Base-by-base conservation (phyloP, 2,113 vertebrate genomes). In the Oreotrochilus melanogaster region DNA sequence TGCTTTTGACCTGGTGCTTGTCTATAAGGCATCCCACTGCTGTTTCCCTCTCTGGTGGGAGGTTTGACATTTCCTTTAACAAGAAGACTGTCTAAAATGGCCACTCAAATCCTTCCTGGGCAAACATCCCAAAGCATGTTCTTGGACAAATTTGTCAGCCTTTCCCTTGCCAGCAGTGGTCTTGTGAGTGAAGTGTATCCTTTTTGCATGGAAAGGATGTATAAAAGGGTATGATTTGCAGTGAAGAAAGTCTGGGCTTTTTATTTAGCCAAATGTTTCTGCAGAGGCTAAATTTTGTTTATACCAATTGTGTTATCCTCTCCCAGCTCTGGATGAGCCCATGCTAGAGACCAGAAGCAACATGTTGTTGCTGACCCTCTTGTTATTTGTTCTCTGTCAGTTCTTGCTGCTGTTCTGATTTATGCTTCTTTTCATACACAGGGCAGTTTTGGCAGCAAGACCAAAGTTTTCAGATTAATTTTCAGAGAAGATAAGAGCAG, bases 41-140 rank as follows among this genome's bases (percentile, higher is more conserved):
- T 67, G 37, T 83, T 71, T 21, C 4, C 12, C 5, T 80, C 54
- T 64, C 0, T 0, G 1, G 21, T 2, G 17, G 39, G 30, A 73
- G 14, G 13, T 39, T 45, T 60, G 28, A 18, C 11, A 10, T 30
- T 76, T 70, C 12, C 45, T 67, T 71, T n/a, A 71, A 47, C 8
- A 50, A 31, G 11, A 53, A 66, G 6, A 8, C 1, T 8, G 31
- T 51, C 23, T 67, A 24, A 74, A 79, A 51, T 45, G 35, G n/a
- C 35, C 28, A 25, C 18, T 14, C 18, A 57, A 24, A 16, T 31
- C 33, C 51, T 50, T 90, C 50, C 33, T 76, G 28, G 16, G 58
- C 9, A 73, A 64, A 67, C 14, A 9, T 84, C 27, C 25, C 33
- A 6, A 51, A 54, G 31, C 14, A 17, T 3, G 7, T 57, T 33